Evolutionary conservation across 2,888 invertebrate species (phyloP).

Genomic region (Norana najaformis): DNA sequence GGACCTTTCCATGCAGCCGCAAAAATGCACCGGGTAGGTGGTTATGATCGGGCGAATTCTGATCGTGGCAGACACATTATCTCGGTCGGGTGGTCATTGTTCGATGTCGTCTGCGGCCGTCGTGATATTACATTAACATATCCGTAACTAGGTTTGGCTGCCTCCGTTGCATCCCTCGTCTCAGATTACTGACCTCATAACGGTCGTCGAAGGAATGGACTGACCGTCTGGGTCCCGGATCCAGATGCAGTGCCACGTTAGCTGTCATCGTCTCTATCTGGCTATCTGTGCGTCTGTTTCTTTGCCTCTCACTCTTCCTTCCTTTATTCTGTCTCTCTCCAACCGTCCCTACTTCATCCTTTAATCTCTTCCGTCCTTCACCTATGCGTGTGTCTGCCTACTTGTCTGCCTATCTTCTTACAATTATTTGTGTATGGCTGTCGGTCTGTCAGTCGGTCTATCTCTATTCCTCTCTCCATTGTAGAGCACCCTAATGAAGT

Average conservation of each 20-base stretch:
- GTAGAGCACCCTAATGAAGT: no score
- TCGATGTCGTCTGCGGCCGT: background rate
- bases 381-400: no score
- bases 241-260: background rate
- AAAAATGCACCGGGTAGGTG: background rate
- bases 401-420: no score
- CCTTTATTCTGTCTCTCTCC: no score
- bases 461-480: no score
- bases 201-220: background rate
- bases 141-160: background rate
- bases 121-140: background rate
- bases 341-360: no score
- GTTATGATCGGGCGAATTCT: background rate
- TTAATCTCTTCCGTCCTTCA: no score
- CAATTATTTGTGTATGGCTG: no score
- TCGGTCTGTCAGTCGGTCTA: no score
- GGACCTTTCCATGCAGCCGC: background rate
- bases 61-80: conserved; percentile 5
- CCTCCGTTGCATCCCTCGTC: background rate
- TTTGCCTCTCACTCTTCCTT: no score
- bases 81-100: background rate
- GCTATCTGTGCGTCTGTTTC: background rate
- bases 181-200: background rate
- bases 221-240: background rate
- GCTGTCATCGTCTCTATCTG: background rate